Conservation (phyloP, 2,113 vertebrate genomes). For the Chaetodon trifascialis region DNA sequence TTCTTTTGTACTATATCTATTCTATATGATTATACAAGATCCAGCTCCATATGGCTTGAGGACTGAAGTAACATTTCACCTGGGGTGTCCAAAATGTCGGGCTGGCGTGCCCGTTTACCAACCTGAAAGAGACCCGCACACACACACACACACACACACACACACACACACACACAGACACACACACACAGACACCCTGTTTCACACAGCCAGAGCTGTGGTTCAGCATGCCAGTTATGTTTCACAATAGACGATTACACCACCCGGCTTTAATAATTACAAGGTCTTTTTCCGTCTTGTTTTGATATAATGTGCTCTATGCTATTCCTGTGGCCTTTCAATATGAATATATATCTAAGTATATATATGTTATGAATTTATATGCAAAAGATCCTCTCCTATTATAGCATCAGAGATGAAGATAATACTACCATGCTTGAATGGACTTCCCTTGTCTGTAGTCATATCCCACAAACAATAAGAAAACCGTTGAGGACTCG, state of each 20-base stretch:
- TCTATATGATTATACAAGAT: slow-evolving; percentile 63
- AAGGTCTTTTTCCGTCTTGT: slow-evolving; percentile 67
- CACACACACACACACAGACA: slow-evolving; percentile 25
- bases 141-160: slow-evolving; percentile 3
- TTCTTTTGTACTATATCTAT: slow-evolving; percentile 83
- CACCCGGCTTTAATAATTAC: slow-evolving; percentile 68
- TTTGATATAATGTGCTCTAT: slow-evolving; percentile 80
- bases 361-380: slow-evolving; percentile 80
- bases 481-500: slow-evolving; percentile 57
- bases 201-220: slow-evolving; percentile 60
- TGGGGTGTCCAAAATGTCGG: slow-evolving; percentile 69
- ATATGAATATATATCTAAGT: slow-evolving; percentile 77
- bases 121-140: slow-evolving; percentile 40
- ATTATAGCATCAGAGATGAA: slow-evolving; percentile 73
- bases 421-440: slow-evolving; percentile 70
- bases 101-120: slow-evolving; percentile 33
- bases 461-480: slow-evolving; percentile 64
- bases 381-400: slow-evolving; percentile 84
- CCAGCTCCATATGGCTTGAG: slow-evolving; percentile 69
- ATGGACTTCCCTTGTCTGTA: slow-evolving; percentile 68
- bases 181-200: slow-evolving; percentile 13
- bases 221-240: slow-evolving; percentile 73
- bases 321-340: slow-evolving; percentile 88
- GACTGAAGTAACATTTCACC: slow-evolving; percentile 74
- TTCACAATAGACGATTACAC: slow-evolving; percentile 60